These are phyloP conservation scores for Carollia perspicillata DNA, from an alignment of 2,113 vertebrate genomes.

Conservation along the genomic window DNA sequence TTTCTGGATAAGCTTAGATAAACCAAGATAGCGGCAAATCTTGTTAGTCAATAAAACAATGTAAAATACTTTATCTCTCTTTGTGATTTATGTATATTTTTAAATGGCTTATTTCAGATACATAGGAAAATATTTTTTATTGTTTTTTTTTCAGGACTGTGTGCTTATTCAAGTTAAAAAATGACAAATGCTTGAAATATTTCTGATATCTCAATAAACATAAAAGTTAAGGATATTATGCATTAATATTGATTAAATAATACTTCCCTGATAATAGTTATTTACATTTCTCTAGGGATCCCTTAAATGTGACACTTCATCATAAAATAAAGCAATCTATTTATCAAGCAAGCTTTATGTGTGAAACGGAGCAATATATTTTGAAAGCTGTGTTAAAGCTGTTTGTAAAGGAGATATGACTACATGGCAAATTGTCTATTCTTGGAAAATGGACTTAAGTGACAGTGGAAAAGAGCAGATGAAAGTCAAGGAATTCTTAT, in stretches of 20 bases:
- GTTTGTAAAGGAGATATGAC: background rate
- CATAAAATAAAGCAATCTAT: slow-evolving; percentile 67
- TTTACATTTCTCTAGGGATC: slow-evolving; percentile 57
- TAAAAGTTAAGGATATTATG: slow-evolving; percentile 24
- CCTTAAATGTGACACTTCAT: slow-evolving; percentile 57
- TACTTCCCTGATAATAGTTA: slow-evolving; percentile 51
- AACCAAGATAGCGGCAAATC: background rate
- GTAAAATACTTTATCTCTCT: background rate
- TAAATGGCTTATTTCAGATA: background rate
- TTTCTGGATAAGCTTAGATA: slow-evolving; percentile 33
- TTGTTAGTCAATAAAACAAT: slow-evolving; percentile 35
- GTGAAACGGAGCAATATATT: slow-evolving; percentile 47
- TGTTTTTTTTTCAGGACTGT: slow-evolving; percentile 19
- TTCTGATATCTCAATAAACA: slow-evolving; percentile 54
- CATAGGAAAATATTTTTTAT: background rate
- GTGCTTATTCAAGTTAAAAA: slow-evolving; percentile 65
- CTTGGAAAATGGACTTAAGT: background rate
- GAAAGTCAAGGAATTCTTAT: background rate
- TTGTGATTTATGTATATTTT: background rate
- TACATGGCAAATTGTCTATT: slow-evolving; percentile 15
- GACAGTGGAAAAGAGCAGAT: background rate
- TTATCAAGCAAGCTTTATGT: slow-evolving; percentile 32
- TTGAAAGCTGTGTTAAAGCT: background rate
- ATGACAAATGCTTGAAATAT: slow-evolving; percentile 51
- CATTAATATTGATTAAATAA: slow-evolving; percentile 65